Conservation (phyloP, 1,140 invertebrate genomes). For the Saccostrea cuccullata region DNA sequence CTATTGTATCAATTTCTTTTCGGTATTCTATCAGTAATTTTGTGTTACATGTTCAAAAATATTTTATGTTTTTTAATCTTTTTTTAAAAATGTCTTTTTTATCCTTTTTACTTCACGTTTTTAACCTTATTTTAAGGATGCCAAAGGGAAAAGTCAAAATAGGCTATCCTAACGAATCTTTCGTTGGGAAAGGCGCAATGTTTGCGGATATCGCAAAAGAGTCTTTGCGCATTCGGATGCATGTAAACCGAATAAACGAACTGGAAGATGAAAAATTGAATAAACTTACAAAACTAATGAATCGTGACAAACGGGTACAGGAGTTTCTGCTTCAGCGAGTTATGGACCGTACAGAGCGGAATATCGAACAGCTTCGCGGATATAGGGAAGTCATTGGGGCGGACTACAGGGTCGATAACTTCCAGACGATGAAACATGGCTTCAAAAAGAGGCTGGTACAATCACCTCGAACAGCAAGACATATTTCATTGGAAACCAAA, state of each 20-base stretch:
- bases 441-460: conserved; percentile 1
- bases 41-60: neutral
- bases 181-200: conserved; percentile 17
- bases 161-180: conserved; percentile 27
- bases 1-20: too few species aligned
- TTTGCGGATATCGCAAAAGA: conserved; percentile 22
- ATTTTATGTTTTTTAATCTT: neutral
- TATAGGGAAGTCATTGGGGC: neutral
- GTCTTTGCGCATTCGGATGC: neutral
- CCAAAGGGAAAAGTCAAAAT: conserved; percentile 20
- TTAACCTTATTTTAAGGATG: neutral
- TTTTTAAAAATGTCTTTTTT: too few species aligned
- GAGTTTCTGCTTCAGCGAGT: neutral
- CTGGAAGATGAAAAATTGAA: neutral
- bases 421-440: conserved; percentile 25
- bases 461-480: conserved; percentile 9
- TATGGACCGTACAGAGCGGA: conserved; percentile 19
- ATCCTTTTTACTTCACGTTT: neutral
- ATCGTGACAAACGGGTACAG: conserved; percentile 13
- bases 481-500: conserved; percentile 6
- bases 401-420: conserved; percentile 33
- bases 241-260: neutral
- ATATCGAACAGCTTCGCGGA: conserved; percentile 9
- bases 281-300: neutral
- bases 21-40: too few species aligned